Conservation (phyloP, 1,140 invertebrate genomes). For the Homarus americanus region DNA sequence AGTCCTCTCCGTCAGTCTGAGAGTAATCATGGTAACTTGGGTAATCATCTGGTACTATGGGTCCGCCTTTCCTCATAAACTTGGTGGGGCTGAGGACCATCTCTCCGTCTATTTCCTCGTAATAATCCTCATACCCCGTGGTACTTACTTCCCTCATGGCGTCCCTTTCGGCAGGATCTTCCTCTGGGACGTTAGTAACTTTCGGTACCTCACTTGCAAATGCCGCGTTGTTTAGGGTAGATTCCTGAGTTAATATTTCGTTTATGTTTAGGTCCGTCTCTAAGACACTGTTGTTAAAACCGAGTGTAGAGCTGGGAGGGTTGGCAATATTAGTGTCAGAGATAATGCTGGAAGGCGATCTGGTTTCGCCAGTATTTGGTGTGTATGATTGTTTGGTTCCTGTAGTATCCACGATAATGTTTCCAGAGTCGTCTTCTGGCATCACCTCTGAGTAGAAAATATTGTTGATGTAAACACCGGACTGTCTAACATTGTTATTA, state of each 20-base stretch:
- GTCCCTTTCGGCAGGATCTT: too few species aligned
- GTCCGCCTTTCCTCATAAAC: constrained; percentile 23
- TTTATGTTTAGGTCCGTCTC: too few species aligned
- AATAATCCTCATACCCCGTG: constrained; percentile 34
- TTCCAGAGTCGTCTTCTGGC: not conserved
- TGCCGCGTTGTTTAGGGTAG: too few species aligned
- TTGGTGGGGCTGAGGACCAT: constrained; percentile 28
- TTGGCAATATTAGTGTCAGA: not conserved
- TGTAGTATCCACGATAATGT: not conserved
- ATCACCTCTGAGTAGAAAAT: not conserved
- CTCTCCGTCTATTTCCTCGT: constrained; percentile 51
- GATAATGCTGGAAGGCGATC: not conserved
- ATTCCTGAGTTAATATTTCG: too few species aligned
- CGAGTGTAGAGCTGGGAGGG: not conserved
- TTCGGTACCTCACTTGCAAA: too few species aligned
- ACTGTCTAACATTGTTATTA: not conserved
- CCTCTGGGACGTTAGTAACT: too few species aligned
- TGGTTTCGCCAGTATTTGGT: not conserved
- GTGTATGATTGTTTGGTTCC: not conserved
- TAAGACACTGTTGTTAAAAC: not conserved
- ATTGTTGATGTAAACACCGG: not conserved
- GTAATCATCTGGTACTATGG: not conserved
- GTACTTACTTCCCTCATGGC: not conserved
- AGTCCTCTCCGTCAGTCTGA: not conserved
- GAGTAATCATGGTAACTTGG: not conserved